These are phyloP conservation scores for Saxidomus purpurata DNA, from an alignment of 1,140 invertebrate genomes.

Conservation along the genomic window DNA sequence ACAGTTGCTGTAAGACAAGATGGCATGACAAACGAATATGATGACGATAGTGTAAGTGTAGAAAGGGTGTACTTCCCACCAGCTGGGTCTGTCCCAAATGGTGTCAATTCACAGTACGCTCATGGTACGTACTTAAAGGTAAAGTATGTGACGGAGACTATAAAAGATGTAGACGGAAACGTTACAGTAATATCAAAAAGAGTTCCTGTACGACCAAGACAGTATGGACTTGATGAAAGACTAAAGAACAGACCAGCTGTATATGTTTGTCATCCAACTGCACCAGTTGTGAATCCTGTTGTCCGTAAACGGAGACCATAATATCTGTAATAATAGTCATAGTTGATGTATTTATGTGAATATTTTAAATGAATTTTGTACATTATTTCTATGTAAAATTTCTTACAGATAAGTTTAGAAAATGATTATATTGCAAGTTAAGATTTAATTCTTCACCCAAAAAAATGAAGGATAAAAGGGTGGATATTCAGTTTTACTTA, in stretches of 20 bases:
- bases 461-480: no score
- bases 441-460: no score
- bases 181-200: constrained; percentile 34
- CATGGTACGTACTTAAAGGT: not conserved
- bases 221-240: constrained; percentile 12
- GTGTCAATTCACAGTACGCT: constrained; percentile 10
- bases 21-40: not conserved
- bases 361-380: no score
- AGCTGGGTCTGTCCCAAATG: constrained; percentile 10
- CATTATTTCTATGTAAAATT: no score
- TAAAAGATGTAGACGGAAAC: not conserved
- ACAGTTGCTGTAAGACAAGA: constrained; percentile 8
- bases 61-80: not conserved
- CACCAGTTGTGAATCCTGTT: constrained; percentile 15
- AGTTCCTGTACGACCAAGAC: constrained; percentile 14
- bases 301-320: not conserved
- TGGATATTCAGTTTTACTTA: no score
- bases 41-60: not conserved
- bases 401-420: no score
- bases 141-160: constrained; percentile 32
- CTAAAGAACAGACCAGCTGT: constrained; percentile 5
- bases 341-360: no score
- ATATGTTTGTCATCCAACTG: constrained; percentile 43
- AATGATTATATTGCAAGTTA: no score
- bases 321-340: no score